Base-by-base conservation (phyloP, 2,113 vertebrate genomes). In the Marmota monax region DNA sequence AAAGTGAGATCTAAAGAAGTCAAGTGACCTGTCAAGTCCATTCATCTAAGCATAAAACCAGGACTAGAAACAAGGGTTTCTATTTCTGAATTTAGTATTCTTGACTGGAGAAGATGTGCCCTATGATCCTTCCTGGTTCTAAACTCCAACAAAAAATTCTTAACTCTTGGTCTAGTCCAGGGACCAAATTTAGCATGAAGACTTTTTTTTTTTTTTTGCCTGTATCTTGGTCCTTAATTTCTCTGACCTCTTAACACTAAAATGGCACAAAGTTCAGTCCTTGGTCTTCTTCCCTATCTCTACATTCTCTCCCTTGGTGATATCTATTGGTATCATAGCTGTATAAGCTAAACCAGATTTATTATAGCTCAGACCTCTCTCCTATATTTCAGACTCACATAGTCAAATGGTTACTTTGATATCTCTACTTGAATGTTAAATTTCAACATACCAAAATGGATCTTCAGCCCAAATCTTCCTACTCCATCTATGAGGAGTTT, bases 81-180 rank as follows among this genome's bases (percentile, higher is more conserved):
- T 88, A 9, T 80, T 84, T 96, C 63, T 86, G 48, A 89, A 25
- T 69, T 87, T 87, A 86, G 48, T 45, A 63, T 94, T 97, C 61
- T 92, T 86, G 2, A 25, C 45, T 76, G 58, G 56, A 84, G 51
- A n/a, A 73, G 2, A 84, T 39, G 22, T 79, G 77, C 29, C 5
- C 27, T 42, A 9, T 53, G 23, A 45, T 90, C 18, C 2, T 42
- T 74, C 87, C 11, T 85, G 76, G 37, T 58, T 90, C 27, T 67
- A 11, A 94, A 73, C 37, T 73, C 39, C 17, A 84, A 11, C 34
- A 67, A 95, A 96, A 87, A 84, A 74, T 85, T 90, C 7, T 29
- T 25, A 95, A 73, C 32, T 69, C 29, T 61, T 97, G 5, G 0
- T 92, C 25, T 88, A 67, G 9, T 88, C 18, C 34, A 87, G 25